Conservation (phyloP, 2,113 vertebrate genomes). For the Peromyscus polionotus region DNA sequence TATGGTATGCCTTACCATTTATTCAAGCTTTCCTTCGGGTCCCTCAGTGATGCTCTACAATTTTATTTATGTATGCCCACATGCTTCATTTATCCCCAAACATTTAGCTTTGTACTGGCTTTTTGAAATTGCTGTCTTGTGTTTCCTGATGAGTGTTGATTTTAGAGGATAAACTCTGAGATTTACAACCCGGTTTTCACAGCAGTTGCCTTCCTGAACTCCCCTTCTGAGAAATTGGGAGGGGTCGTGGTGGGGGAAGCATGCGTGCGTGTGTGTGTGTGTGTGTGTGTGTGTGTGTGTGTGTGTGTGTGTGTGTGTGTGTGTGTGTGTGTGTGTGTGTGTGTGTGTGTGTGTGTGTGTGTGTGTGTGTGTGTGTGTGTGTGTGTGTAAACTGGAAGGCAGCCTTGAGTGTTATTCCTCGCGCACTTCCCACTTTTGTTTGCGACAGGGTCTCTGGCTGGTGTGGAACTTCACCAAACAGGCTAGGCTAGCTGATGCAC, state of each 20-base stretch:
- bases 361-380: no score
- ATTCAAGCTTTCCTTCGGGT: slow-evolving; percentile 34
- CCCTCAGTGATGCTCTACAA: not conserved
- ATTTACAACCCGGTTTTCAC: slow-evolving; percentile 35
- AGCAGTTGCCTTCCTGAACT: not conserved
- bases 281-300: no score
- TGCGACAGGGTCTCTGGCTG: not conserved
- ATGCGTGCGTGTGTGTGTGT: no score
- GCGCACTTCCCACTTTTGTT: no score
- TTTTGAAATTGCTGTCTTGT: slow-evolving; percentile 21
- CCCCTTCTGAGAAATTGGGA: not conserved
- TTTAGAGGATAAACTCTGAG: not conserved
- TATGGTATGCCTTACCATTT: not conserved
- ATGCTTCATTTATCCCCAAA: slow-evolving; percentile 8
- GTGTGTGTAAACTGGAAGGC: not conserved
- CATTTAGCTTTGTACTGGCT: slow-evolving; percentile 1
- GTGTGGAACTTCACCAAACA: not conserved
- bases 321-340: not conserved
- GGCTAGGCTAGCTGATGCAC: not conserved
- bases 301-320: no score
- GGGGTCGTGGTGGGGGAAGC: no score
- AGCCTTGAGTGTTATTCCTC: not conserved
- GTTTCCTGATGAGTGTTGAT: not conserved
- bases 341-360: no score
- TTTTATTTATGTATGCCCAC: slow-evolving; percentile 20